A percentile compares a stretch with the other conserved stretches of the same genome.
Conservation (phyloP, 2,113 vertebrate species). For the Opisthocomus hoazin region DNA sequence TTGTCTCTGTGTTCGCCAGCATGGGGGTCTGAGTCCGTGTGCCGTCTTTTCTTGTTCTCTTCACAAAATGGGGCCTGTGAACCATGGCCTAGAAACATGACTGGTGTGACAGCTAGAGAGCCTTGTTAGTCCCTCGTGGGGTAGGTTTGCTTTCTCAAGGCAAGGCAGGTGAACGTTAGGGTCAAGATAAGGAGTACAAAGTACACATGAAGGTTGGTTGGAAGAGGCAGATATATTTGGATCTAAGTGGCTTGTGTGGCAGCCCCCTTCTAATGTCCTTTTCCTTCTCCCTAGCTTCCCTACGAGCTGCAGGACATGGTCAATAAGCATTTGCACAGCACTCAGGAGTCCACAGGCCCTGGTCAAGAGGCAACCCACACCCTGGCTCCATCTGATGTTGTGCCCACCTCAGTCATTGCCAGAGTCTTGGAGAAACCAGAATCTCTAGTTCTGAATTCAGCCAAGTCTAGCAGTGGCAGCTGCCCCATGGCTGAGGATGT, state of each 20-base stretch:
- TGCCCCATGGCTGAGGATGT: slow-evolving; percentile 90
- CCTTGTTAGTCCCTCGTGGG: not conserved
- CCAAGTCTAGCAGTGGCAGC: slow-evolving; percentile 85
- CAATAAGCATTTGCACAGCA: slow-evolving; percentile 88
- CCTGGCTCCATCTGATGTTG: slow-evolving; percentile 83
- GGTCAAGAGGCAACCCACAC: slow-evolving; percentile 69
- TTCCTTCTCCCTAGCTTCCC: slow-evolving; percentile 81
- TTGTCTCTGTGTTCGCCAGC: not conserved
- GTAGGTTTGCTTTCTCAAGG: not conserved
- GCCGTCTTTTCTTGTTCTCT: not conserved
- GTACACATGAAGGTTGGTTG: not conserved
- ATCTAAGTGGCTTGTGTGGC: not conserved
- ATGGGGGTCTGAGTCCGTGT: not conserved
- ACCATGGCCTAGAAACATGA: not conserved
- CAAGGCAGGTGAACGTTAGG: not conserved
- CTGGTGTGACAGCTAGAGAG: not conserved
- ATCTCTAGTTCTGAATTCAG: slow-evolving; percentile 91
- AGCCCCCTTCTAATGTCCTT: not conserved
- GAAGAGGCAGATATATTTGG: not conserved
- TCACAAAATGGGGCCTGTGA: not conserved
- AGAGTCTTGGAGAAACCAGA: slow-evolving; percentile 96
- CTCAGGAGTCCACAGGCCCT: slow-evolving; percentile 68
- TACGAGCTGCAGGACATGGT: slow-evolving; percentile 96
- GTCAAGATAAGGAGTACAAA: not conserved
- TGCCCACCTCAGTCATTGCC: slow-evolving; percentile 93